Base-by-base conservation (phyloP, 2,888 invertebrate species). In the Xanthorhoe designata region DNA sequence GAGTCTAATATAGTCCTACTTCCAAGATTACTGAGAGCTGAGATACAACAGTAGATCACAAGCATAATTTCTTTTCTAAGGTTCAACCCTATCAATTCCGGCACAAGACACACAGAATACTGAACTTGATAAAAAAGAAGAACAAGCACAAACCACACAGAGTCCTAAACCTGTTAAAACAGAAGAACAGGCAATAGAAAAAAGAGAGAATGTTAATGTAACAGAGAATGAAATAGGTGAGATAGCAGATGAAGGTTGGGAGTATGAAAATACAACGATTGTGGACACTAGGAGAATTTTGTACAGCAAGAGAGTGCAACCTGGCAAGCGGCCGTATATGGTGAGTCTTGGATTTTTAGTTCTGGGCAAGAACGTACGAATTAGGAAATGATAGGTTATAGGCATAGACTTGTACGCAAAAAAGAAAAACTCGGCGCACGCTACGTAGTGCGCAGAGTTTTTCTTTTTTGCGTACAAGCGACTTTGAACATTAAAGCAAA, bases 251-350 rank as follows among this genome's bases (percentile, higher is more conserved):
- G 87, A 81, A n/a, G 82, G 84, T 0, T 91, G 92, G 92, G 87
- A 86, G 47, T 91, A 73, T 54, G 91, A 92, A 70, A 92, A 92
- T 29, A 86, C 74, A 0, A 88, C 87, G 0, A 17, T 68, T 2
- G 84, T 91, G 9, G 92, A 92, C 49, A 82, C 88, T 0, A 87
- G 92, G 70, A 84, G 92, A 69, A 91, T 92, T 45, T 69, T 92
- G 24, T 89, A 89, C 64, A 89, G 92, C 66, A 91, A 87, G 71
- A 81, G 64, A 56, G 87, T 88, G 0, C 64, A 60, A 13, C 73
- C 75, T 42, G 91, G 89, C 1, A 88, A 83, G 61, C 78, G 92
- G 47, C 90, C 92, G 9, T 92, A 92, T 24, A 92, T 92, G 92
- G 92, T 92, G 78, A 69, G 47, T 50, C 29, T 58, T n/a, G 4